A percentile compares a stretch with the other conserved stretches of the same genome.
phyloP scores from a whole-genome alignment of 2,888 invertebrate species.

The Caprella mutica region DNA sequence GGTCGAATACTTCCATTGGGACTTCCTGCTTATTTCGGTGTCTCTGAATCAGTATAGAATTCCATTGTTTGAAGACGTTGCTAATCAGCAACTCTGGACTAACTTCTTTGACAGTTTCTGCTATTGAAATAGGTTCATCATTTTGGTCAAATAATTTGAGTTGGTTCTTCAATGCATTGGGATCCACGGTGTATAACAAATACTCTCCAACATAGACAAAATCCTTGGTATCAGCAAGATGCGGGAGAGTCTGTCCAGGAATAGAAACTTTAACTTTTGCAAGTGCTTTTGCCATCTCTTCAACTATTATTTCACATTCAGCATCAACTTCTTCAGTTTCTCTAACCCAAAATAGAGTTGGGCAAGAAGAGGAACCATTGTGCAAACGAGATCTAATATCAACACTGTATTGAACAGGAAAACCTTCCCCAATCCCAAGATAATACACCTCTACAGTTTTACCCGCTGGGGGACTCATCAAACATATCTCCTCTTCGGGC shows the following conservation, averaged over 20 bases:
- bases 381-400: conserved; percentile 23
- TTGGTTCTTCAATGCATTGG: conserved; percentile 2
- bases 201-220: conserved; percentile 12
- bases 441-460: conserved; percentile 20
- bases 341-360: conserved; percentile 20
- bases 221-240: not conserved
- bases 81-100: conserved; percentile 7
- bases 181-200: conserved; percentile 14
- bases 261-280: conserved; percentile 8
- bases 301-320: conserved; percentile 11
- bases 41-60: conserved; percentile 16
- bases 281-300: not conserved
- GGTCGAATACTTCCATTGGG: conserved; percentile 13
- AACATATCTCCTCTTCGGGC: conserved; percentile 13
- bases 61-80: conserved; percentile 19
- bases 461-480: conserved; percentile 5
- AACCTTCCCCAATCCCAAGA: conserved; percentile 6
- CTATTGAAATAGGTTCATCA: not conserved
- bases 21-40: conserved; percentile 17
- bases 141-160: not conserved
- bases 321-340: not conserved
- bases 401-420: conserved; percentile 24
- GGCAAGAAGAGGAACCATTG: conserved; percentile 21
- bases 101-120: not conserved
- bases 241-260: conserved; percentile 13